Evolutionary conservation across 2,797 vertebrate species (phyloP).

Genomic region (Tangara arthus): DNA sequence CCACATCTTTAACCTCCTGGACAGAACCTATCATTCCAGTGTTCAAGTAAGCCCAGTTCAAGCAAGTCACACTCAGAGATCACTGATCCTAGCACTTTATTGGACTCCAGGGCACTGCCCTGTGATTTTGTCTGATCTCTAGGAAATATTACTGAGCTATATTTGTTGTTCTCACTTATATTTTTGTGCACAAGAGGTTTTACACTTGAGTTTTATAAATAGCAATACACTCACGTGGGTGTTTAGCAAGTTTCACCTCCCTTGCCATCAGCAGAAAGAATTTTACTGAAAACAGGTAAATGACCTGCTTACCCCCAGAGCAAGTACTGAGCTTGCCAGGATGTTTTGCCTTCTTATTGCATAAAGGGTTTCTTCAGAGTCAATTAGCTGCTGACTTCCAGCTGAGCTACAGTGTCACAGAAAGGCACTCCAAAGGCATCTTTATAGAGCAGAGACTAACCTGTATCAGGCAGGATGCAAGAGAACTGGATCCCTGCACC

Average conservation of each 20-base stretch:
- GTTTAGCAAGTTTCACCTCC: not conserved
- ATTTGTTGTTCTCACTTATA: not conserved
- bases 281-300: conserved; percentile 2
- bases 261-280: not conserved
- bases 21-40: not conserved
- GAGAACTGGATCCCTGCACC: not conserved
- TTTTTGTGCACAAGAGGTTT: not conserved
- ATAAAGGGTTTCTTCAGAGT: not conserved
- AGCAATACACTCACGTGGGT: not conserved
- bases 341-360: not conserved
- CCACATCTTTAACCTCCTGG: not conserved
- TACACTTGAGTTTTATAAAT: not conserved
- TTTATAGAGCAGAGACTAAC: not conserved
- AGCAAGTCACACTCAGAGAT: not conserved
- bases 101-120: not conserved
- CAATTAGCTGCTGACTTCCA: not conserved
- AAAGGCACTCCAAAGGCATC: not conserved
- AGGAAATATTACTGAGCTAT: not conserved
- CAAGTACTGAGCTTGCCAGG: not conserved
- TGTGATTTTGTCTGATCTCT: not conserved
- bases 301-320: not conserved
- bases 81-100: not conserved
- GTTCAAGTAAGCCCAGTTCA: not conserved
- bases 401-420: not conserved
- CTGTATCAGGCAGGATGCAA: not conserved